phyloP scores from a whole-genome alignment of 2,888 invertebrate genomes.

The Tetragonula carbonaria region DNA sequence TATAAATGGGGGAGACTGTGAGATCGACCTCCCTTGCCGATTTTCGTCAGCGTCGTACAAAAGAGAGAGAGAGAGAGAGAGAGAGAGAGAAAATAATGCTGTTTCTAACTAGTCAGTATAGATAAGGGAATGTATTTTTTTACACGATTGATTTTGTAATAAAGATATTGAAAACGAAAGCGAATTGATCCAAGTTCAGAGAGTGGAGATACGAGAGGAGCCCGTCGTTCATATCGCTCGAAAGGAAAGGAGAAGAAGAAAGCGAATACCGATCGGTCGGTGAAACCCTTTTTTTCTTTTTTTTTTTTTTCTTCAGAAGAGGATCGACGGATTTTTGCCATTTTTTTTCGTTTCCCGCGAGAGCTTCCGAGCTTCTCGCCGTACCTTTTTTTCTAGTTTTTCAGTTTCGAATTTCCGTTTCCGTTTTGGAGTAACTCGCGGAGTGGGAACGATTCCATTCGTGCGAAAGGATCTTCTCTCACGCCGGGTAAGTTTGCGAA shows the following conservation, averaged over 20 bases:
- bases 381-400: background rate
- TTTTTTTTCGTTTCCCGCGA: slow-evolving; percentile 8
- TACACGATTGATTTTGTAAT: slow-evolving; percentile 75
- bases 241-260: background rate
- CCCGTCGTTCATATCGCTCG: background rate
- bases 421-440: slow-evolving; percentile 7
- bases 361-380: background rate
- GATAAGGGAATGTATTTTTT: slow-evolving; percentile 82
- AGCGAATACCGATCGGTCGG: slow-evolving; percentile 6
- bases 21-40: slow-evolving; percentile 25
- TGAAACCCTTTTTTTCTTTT: background rate
- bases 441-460: background rate
- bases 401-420: slow-evolving; percentile 15
- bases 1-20: too few species aligned
- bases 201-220: slow-evolving; percentile 17
- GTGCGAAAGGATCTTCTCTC: slow-evolving; percentile 10
- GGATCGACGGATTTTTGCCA: background rate
- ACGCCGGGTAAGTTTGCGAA: slow-evolving; percentile 35
- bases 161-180: slow-evolving; percentile 62
- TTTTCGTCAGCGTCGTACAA: slow-evolving; percentile 66
- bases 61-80: background rate
- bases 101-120: slow-evolving; percentile 79
- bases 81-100: slow-evolving; percentile 13
- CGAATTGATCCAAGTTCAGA: slow-evolving; percentile 43
- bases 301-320: background rate